A percentile compares a stretch with the other conserved stretches of the same genome.
Conservation (phyloP, 2,888 invertebrate genomes). For the Galeruca laticollis region DNA sequence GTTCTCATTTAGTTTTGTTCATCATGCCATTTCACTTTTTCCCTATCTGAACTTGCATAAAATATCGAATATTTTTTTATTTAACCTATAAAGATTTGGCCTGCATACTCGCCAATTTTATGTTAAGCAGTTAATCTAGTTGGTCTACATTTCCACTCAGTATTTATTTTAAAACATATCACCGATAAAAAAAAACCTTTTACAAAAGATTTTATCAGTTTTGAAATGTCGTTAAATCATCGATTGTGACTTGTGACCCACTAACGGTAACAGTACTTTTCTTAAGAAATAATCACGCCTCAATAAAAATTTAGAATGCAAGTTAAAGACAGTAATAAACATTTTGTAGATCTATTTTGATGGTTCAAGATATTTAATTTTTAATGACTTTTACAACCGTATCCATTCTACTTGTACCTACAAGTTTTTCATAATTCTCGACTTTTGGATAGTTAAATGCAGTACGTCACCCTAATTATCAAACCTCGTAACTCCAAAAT, state of each 20-base stretch:
- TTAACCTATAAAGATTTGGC: not conserved
- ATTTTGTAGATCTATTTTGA: too few relatives aligned
- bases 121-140: not conserved
- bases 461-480: too few relatives aligned
- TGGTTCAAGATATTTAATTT: too few relatives aligned
- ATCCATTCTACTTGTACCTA: too few relatives aligned
- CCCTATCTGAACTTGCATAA: not conserved
- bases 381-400: too few relatives aligned
- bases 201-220: constrained; percentile 5
- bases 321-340: too few relatives aligned
- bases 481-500: too few relatives aligned
- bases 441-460: too few relatives aligned
- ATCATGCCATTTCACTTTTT: not conserved
- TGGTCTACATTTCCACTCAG: not conserved
- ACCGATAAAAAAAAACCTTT: not conserved
- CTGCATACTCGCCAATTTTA: not conserved
- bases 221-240: constrained; percentile 8
- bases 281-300: not conserved
- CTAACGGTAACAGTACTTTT: constrained; percentile 4
- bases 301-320: not conserved
- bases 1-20: too few relatives aligned
- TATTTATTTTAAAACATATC: not conserved
- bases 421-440: too few relatives aligned
- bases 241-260: constrained; percentile 10
- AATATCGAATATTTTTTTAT: not conserved